Conservation (phyloP, 2,113 vertebrate species). For the Meriones unguiculatus region DNA sequence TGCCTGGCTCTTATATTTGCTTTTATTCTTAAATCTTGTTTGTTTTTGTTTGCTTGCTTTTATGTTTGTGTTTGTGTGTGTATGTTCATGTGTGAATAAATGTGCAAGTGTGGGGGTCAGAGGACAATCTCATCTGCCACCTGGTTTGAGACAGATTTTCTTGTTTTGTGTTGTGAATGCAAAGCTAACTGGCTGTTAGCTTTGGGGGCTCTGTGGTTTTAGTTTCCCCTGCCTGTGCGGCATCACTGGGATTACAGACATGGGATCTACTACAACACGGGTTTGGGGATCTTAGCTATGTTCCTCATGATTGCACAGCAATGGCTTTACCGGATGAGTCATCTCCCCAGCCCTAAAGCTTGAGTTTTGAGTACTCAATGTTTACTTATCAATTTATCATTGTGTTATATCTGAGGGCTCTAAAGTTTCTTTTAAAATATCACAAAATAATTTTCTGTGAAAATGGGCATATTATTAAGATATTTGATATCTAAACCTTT, state of each 20-base stretch:
- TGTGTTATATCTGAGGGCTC: not conserved
- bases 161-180: not conserved
- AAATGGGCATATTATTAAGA: not conserved
- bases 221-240: not conserved
- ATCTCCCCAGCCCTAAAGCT: not conserved
- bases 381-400: not conserved
- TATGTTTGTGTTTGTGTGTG: not conserved
- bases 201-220: not conserved
- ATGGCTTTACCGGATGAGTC: not conserved
- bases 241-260: not conserved
- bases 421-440: not conserved
- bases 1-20: not conserved
- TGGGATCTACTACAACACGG: no score
- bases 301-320: not conserved
- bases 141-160: not conserved
- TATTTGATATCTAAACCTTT: not conserved
- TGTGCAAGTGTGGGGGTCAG: not conserved
- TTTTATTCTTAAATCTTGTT: not conserved
- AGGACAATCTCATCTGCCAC: not conserved
- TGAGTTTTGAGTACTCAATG: not conserved
- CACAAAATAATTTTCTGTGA: not conserved
- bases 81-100: not conserved
- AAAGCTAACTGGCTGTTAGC: not conserved
- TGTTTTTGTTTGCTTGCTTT: rapidly evolving
- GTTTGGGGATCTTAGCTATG: not conserved